Evolutionary conservation across 2,113 vertebrate species (phyloP).

Genomic region (Edolisoma coerulescens): DNA sequence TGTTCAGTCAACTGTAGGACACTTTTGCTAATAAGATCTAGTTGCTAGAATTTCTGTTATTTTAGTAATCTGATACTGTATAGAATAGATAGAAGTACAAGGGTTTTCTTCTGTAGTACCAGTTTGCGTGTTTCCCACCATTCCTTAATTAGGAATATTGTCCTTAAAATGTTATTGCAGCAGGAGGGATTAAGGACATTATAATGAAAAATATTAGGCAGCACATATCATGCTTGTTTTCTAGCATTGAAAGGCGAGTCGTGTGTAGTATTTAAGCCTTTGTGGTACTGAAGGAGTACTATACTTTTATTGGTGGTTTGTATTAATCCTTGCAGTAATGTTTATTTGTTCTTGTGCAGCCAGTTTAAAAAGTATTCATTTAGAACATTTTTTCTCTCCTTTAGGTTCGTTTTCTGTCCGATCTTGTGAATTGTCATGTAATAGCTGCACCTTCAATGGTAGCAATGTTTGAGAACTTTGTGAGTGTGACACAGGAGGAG

Average conservation of each 20-base stretch:
- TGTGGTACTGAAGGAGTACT: neutral
- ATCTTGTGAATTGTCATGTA: constrained; percentile 97
- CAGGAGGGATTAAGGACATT: neutral
- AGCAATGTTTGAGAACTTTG: constrained; percentile 98
- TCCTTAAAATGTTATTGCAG: neutral
- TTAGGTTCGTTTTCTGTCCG: constrained; percentile 93
- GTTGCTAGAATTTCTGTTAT: neutral
- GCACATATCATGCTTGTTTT: rapidly evolving
- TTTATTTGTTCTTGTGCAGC: neutral
- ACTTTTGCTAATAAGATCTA: neutral
- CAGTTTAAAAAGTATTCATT: neutral
- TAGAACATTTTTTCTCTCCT: neutral
- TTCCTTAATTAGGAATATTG: neutral
- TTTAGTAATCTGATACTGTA: neutral
- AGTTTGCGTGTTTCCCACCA: neutral
- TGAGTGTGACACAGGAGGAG: constrained; percentile 94
- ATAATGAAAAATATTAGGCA: rapidly evolving
- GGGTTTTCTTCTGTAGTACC: neutral
- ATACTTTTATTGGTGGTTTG: neutral
- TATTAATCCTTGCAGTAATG: neutral
- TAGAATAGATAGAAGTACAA: neutral
- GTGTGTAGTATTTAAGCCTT: neutral
- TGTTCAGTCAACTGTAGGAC: neutral
- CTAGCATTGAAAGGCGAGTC: neutral
- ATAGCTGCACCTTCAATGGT: constrained; percentile 98